These are phyloP conservation scores for Galerucella calmariensis DNA, from an alignment of 2,888 invertebrate species.

Conservation along the genomic window DNA sequence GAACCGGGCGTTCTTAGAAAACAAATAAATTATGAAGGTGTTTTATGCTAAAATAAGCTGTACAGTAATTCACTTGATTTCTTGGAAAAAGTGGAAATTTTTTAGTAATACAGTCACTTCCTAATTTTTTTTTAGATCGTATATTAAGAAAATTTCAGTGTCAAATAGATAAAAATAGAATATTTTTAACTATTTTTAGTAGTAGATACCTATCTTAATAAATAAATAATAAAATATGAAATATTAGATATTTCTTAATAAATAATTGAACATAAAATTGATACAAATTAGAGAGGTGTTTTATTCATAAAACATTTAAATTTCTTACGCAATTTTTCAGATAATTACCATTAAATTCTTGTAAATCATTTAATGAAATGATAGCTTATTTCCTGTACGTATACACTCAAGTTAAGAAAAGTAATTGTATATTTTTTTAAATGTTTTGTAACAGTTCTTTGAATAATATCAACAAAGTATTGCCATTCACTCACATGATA, in stretches of 20 bases:
- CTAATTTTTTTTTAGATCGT: neutral
- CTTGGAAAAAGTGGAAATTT: constrained; percentile 12
- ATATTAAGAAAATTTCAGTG: neutral
- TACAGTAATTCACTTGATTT: constrained; percentile 1
- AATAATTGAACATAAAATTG: constrained; percentile 4
- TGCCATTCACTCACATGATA: neutral
- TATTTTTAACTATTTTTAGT: neutral
- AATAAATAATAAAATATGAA: neutral
- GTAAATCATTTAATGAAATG: constrained; percentile 14
- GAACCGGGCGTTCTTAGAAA: constrained; percentile 12
- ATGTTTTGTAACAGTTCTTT: neutral
- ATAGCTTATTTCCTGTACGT: constrained; percentile 6
- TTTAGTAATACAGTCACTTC: constrained; percentile 21
- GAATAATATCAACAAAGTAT: neutral
- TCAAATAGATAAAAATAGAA: neutral
- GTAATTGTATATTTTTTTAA: neutral
- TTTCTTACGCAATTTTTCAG: neutral
- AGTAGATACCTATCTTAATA: too few species aligned
- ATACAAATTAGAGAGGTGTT: constrained; percentile 15
- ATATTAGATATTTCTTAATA: neutral
- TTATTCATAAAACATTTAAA: constrained; percentile 4
- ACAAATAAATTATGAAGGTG: constrained; percentile 16
- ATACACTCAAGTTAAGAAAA: neutral
- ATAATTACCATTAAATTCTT: constrained; percentile 6
- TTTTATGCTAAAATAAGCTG: constrained; percentile 12